Percentiles rank a stretch among this genome's conserved stretches.
These are phyloP conservation scores for Drosophila pallidifrons DNA, from an alignment of 1,140 invertebrate species.

Conservation along the genomic window DNA sequence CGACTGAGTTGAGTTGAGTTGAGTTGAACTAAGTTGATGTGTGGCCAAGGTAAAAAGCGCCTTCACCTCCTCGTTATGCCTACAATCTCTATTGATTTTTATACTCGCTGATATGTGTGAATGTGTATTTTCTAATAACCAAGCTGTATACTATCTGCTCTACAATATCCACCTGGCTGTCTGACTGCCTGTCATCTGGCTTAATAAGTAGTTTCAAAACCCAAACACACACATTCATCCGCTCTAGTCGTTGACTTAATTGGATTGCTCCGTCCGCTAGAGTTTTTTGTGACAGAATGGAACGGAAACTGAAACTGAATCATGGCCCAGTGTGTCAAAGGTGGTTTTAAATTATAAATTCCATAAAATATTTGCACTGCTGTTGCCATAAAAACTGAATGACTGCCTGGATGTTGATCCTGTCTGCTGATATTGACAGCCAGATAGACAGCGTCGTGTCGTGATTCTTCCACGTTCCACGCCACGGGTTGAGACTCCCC, in stretches of 20 bases:
- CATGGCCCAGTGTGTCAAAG: constrained; percentile 17
- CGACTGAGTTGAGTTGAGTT: constrained; percentile 24
- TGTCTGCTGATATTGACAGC: constrained; percentile 69
- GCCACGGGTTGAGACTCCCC: constrained; percentile 6
- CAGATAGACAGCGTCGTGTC: constrained; percentile 64
- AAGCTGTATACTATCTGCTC: constrained; percentile 32
- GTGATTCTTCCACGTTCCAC: constrained; percentile 1
- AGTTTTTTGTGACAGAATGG: constrained; percentile 12
- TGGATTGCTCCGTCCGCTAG: constrained; percentile 63
- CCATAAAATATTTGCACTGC: constrained; percentile 61
- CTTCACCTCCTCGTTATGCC: constrained; percentile 58
- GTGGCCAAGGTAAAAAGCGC: constrained; percentile 70
- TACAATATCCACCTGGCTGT: constrained; percentile 26
- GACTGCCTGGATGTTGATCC: constrained; percentile 27
- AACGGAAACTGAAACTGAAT: constrained; percentile 34
- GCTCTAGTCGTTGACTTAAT: constrained; percentile 51
- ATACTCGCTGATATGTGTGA: constrained; percentile 39
- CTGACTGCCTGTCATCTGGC: background rate
- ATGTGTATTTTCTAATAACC: constrained; percentile 30
- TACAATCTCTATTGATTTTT: constrained; percentile 76
- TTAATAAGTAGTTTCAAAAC: constrained; percentile 50
- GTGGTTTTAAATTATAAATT: constrained; percentile 66
- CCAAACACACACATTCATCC: constrained; percentile 22
- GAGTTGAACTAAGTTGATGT: background rate
- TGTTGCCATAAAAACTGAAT: constrained; percentile 25